Conservation (phyloP, 64 coral and sea anemone species). For the Acropora tenuis region DNA sequence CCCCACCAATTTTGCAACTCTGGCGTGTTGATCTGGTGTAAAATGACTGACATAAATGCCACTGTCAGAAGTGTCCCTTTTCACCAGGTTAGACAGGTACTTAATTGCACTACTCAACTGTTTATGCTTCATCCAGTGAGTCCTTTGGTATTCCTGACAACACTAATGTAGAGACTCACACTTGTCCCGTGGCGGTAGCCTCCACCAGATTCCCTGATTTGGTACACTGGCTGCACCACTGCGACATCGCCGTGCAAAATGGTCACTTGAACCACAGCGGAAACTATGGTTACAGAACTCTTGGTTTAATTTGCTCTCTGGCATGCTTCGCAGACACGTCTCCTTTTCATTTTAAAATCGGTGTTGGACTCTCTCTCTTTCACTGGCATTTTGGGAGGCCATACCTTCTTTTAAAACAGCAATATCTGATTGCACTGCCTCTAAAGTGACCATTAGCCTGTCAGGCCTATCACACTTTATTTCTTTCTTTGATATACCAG, state of each 20-base stretch:
- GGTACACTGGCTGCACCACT: background rate
- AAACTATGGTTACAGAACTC: constrained; percentile 53
- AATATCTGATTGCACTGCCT: constrained; percentile 32
- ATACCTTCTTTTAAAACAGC: constrained; percentile 35
- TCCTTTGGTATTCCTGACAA: constrained; percentile 33
- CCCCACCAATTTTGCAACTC: constrained; percentile 23
- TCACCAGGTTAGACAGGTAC: constrained; percentile 21
- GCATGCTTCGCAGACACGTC: constrained; percentile 26
- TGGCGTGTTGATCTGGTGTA: constrained; percentile 32
- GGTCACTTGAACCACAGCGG: constrained; percentile 58
- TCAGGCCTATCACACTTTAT: background rate
- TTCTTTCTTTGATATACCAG: constrained; percentile 43
- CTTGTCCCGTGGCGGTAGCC: constrained; percentile 1
- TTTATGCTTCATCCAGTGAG: constrained; percentile 7
- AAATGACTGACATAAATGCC: constrained; percentile 27
- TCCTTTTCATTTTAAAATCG: constrained; percentile 2
- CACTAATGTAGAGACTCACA: constrained; percentile 46
- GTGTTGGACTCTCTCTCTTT: background rate
- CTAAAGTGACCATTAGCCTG: constrained; percentile 6
- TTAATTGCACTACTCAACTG: constrained; percentile 14
- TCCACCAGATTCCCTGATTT: constrained; percentile 11
- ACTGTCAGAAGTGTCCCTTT: background rate
- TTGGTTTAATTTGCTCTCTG: constrained; percentile 18
- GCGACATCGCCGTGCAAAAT: constrained; percentile 60
- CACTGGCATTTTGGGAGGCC: background rate